Percentiles rank a stretch among this genome's conserved stretches.
These are phyloP conservation scores for Trachythela sp. DNA, from an alignment of 64 coral and sea anemone genomes.

Conservation along the genomic window DNA sequence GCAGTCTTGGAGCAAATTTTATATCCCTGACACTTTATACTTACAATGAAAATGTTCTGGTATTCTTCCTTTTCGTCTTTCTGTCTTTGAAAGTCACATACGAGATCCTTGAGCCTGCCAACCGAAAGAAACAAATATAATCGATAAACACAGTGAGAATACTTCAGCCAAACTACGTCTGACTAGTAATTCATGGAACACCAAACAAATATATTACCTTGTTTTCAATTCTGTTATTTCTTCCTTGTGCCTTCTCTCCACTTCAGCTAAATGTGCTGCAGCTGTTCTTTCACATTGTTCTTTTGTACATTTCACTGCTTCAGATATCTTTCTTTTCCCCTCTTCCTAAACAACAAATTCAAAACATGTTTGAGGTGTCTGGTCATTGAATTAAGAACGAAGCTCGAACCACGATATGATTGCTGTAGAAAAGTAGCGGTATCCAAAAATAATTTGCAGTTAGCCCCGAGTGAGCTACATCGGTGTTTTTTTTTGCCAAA, in stretches of 20 bases:
- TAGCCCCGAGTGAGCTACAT: too few relatives aligned
- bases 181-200: background rate
- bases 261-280: slow-evolving; percentile 43
- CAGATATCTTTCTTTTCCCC: slow-evolving; percentile 38
- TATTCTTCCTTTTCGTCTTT: background rate
- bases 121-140: background rate
- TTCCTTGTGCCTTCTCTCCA: slow-evolving; percentile 52
- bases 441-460: too few relatives aligned
- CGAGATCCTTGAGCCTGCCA: background rate
- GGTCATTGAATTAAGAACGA: too few relatives aligned
- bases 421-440: too few relatives aligned
- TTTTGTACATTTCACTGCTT: slow-evolving; percentile 59
- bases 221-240: slow-evolving; percentile 58
- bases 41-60: background rate
- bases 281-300: slow-evolving; percentile 63
- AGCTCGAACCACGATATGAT: too few relatives aligned
- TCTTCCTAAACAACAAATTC: slow-evolving; percentile 53
- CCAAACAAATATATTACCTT: slow-evolving; percentile 33
- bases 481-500: too few relatives aligned
- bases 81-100: background rate
- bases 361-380: too few relatives aligned
- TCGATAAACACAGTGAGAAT: background rate
- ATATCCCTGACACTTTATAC: background rate
- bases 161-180: background rate
- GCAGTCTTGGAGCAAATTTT: too few relatives aligned